Evolutionary conservation across 2,797 vertebrate genomes (phyloP), one percentile per base, ranked within the genome.

Genomic region (Peromyscus aztecus): DNA sequence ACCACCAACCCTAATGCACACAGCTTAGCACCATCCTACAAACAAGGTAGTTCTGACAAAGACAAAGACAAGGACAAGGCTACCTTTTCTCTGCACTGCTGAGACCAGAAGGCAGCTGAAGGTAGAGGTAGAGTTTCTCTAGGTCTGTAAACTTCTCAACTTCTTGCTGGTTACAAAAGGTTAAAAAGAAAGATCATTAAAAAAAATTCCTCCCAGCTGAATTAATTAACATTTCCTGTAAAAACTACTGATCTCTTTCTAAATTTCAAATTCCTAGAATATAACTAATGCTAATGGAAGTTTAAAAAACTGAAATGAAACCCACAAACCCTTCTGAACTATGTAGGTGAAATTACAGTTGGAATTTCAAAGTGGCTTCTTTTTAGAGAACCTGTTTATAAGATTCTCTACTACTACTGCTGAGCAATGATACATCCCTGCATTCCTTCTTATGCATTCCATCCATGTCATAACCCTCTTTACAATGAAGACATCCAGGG

Each of bases 121-220:
- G 99, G 99, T 99, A 99, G 99, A 99, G 99, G 99, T 99, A 99
- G 99, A 99, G 99, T 99, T 99, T 99, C 99, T 99, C 99, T 98
- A 99, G 99, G 99, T 99, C 99, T 99, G 99, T 99, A 99, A 99
- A 99, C 99, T 99, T 99, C 99, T 99, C 99, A 99, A 99, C 99
- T 99, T 99, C 99, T 99, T 99, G 99, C 99, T 99, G 99, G 88
- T 98, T 96, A 98, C 83, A 91, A 96, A 97, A 94, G 59, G 95
- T 96, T 91, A 77, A 95, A 97, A 94, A 86, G 71, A 94, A 97
- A 88, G 24, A 71, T 55, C 24, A 94, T 52, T 9, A 95, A 88
- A 95, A 77, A 94, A 2, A 75, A 14, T 31, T 95, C 78, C 21
- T 75, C 67, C 63, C 46, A 87, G 94, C 40, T 90, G 92, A 93